A percentile compares a stretch with the other conserved stretches of the same genome.
phyloP scores from a whole-genome alignment of 2,888 invertebrate genomes.

The Tigriopus californicus region DNA sequence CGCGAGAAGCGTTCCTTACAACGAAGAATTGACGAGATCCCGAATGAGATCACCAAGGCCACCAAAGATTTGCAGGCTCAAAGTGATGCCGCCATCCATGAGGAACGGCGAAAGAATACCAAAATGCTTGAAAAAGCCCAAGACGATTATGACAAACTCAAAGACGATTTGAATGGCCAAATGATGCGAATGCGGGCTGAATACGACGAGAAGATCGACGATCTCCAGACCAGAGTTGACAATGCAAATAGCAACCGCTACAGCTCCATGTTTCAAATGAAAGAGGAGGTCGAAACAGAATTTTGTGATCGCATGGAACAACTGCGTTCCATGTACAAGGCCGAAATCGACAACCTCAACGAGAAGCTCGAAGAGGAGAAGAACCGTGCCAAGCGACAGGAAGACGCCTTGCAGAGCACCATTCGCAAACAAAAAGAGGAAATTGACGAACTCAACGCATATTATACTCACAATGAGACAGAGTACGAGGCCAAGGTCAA shows the following conservation, averaged over 20 bases:
- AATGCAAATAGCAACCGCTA: neutral
- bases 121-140: neutral
- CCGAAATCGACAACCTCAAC: neutral
- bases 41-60: neutral
- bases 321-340: conserved; percentile 8
- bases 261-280: conserved; percentile 10
- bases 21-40: conserved; percentile 3
- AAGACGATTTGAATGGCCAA: neutral
- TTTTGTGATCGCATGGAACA: conserved; percentile 10
- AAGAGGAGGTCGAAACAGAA: conserved; percentile 11
- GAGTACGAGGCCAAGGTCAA: conserved; percentile 13
- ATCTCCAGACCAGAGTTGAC: neutral
- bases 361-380: neutral
- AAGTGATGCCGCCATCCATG: neutral
- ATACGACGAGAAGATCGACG: conserved; percentile 2
- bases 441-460: conserved; percentile 6
- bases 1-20: neutral
- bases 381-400: neutral
- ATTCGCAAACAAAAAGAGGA: neutral
- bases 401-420: neutral
- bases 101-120: neutral
- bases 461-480: neutral
- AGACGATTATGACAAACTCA: neutral
- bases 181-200: neutral
- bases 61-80: neutral